Evolutionary conservation across 1,140 invertebrate genomes (phyloP), one percentile per base, ranked within the genome.

Genomic region (Anagrus nilaparvatae): DNA sequence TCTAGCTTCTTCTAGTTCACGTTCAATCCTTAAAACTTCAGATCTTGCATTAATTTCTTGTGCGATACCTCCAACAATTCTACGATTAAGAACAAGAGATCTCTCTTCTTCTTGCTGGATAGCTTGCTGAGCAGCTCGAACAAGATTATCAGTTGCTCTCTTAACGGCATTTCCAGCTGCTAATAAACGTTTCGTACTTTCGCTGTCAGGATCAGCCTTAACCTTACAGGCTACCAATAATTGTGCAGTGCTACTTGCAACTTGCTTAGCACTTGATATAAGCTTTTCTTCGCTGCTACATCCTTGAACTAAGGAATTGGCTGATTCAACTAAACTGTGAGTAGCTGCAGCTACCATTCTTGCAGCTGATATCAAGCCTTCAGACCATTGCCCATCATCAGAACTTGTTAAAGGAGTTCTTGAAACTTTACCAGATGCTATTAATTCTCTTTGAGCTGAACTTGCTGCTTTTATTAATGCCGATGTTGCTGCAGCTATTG

Each of bases 301-400:
- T 8, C 96, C 96, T 65, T 96, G 92, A 2, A 99, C 94, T 46
- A 99, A 70, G 34, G 90, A 83, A 60, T 99, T 97, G 27, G 96
- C 96, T 3, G 93, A 90, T 67, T 99, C 95, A 34, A 97, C 96
- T 18, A 99, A 71, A 48, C 88, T 92, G 63, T 98, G 94, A 0
- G 95, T 97, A 0, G 96, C 94, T 0, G 94, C 94, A 1, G 95
- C 95, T 0, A 99, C 95, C 46, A 96, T 71, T 46, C 90, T 74
- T 2, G 96, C 93, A 0, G 95, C 96, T 0, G 92, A 97, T 24
- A 98, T 88, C 3, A 99, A 72, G 4, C 96, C 96, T 67, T 98
- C 93, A 0, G 93, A 97, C 96, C 95, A 99, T 58, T 99, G 94
- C 0, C 93, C 94, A 68, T 98, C 94, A 59, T 97, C 92, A 0